Percentiles rank a stretch among this genome's conserved stretches.
Evolutionary conservation across 2,113 vertebrate species (phyloP).

Genomic region (Anolis sagrei): DNA sequence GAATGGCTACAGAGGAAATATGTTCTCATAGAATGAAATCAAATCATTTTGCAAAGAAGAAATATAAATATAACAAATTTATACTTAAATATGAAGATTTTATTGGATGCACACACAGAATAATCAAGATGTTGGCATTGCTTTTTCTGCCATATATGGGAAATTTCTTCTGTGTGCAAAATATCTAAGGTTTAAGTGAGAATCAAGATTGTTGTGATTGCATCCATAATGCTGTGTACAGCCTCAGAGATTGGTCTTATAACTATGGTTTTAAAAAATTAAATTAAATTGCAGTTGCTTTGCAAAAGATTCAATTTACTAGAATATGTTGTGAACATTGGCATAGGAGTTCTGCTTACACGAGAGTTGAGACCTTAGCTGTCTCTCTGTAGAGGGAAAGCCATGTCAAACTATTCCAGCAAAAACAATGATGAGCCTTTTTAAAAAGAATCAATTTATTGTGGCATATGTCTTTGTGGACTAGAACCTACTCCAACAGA

Average conservation of each 20-base stretch:
- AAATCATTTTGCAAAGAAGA: conserved; percentile 53
- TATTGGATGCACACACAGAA: conserved; percentile 44
- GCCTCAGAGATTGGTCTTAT: conserved; percentile 60
- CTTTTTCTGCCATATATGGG: conserved; percentile 43
- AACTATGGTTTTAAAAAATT: conserved; percentile 24
- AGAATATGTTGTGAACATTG: background rate
- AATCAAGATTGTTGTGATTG: conserved; percentile 44
- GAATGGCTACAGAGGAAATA: conserved; percentile 40
- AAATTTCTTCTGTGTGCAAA: conserved; percentile 49
- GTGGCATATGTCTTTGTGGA: background rate
- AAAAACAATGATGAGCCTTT: background rate
- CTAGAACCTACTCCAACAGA: background rate
- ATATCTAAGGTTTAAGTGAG: conserved; percentile 52
- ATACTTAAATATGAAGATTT: conserved; percentile 40
- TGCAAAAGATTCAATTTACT: conserved; percentile 53
- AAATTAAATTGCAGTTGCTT: conserved; percentile 29
- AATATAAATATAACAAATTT: conserved; percentile 48
- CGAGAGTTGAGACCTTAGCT: conserved; percentile 6
- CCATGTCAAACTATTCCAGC: background rate
- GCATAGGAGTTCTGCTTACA: too few relatives aligned
- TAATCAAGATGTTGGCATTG: conserved; percentile 36
- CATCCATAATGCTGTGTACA: conserved; percentile 46
- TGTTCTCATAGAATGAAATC: conserved; percentile 42
- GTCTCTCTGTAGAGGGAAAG: conserved; percentile 5
- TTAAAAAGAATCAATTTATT: background rate